phyloP scores from a whole-genome alignment of 2,888 invertebrate species.

The Xylocampa areola region DNA sequence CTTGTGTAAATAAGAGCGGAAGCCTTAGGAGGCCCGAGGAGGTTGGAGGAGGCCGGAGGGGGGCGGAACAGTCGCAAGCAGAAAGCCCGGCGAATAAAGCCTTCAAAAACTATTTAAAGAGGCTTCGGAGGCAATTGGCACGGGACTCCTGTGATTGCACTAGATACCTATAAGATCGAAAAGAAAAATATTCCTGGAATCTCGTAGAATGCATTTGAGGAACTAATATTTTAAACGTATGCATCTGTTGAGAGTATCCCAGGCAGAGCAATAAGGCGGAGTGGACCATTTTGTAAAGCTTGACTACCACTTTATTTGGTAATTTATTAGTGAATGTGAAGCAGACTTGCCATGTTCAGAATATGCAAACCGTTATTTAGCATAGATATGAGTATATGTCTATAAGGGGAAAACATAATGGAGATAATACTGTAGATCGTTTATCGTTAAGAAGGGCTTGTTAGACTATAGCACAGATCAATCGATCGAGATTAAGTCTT shows the following conservation, averaged over 20 bases:
- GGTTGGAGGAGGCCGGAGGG: constrained; percentile 45
- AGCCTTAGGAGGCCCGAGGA: constrained; percentile 60
- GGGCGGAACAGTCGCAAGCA: constrained; percentile 69
- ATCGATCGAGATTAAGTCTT: too few species aligned
- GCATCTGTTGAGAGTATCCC: constrained; percentile 32
- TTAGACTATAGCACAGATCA: too few species aligned
- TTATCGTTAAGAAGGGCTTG: too few species aligned
- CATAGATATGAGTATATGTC: not conserved
- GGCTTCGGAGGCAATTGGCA: constrained; percentile 80
- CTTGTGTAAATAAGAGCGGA: constrained; percentile 82
- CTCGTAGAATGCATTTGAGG: constrained; percentile 2
- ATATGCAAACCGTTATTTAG: constrained; percentile 9
- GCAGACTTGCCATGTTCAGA: constrained; percentile 6
- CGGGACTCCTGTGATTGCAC: constrained; percentile 61
- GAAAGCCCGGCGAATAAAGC: constrained; percentile 72
- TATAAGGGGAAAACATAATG: not conserved
- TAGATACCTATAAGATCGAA: constrained; percentile 28
- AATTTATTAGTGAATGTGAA: constrained; percentile 29
- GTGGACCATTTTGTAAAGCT: constrained; percentile 40
- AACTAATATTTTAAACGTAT: constrained; percentile 27
- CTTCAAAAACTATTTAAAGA: constrained; percentile 86
- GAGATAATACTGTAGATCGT: too few species aligned
- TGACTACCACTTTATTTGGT: constrained; percentile 15
- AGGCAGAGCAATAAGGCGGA: constrained; percentile 35
- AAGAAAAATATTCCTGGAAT: constrained; percentile 16